These are phyloP conservation scores for Phylloscopus collybita DNA, from an alignment of 2,797 vertebrate species.

Conservation along the genomic window DNA sequence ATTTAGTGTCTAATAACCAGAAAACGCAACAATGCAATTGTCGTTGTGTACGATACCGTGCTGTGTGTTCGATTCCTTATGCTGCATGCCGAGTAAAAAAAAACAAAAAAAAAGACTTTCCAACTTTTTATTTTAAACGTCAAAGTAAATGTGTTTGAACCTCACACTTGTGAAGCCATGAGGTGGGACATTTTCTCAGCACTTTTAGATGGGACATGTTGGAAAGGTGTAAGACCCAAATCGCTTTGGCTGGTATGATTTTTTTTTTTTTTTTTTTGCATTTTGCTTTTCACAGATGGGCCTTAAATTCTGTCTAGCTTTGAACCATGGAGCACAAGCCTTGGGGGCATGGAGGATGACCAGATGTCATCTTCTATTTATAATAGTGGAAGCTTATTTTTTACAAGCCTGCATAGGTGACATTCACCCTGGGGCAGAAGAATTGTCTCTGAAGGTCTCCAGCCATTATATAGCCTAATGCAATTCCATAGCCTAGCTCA, in stretches of 20 bases:
- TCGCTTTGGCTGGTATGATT: constrained; percentile 60
- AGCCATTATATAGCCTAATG: constrained; percentile 12
- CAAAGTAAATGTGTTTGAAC: constrained; percentile 59
- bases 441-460: constrained; percentile 31
- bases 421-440: constrained; percentile 46
- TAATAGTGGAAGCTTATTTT: constrained; percentile 47
- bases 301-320: constrained; percentile 70
- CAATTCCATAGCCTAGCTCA: constrained; percentile 5
- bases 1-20: constrained; percentile 69
- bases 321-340: constrained; percentile 67
- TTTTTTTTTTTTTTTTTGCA: background rate
- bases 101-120: constrained; percentile 32
- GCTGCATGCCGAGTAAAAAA: constrained; percentile 69
- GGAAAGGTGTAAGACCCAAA: constrained; percentile 55
- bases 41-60: constrained; percentile 32
- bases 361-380: constrained; percentile 22
- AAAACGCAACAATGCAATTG: constrained; percentile 72
- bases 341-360: constrained; percentile 53
- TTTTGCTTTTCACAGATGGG: constrained; percentile 68
- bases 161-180: constrained; percentile 66
- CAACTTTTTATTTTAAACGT: constrained; percentile 52
- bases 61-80: constrained; percentile 56
- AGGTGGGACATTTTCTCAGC: constrained; percentile 66
- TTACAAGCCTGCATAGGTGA: constrained; percentile 55
- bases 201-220: constrained; percentile 50